Evolutionary conservation across 2,797 vertebrate genomes (phyloP).

Genomic region (Diplodus sargus): DNA sequence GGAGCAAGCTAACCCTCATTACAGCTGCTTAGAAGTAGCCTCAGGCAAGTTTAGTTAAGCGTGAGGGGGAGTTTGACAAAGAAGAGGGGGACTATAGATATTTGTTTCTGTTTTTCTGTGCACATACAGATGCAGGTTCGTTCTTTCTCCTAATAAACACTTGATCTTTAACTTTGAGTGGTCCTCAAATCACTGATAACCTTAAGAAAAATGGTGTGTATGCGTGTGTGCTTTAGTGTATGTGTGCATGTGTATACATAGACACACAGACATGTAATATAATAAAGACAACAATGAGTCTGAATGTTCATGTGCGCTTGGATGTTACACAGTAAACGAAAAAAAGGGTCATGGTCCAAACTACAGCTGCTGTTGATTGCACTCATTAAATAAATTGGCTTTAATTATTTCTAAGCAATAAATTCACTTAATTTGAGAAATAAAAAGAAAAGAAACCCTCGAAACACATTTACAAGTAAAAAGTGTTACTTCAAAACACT

Average conservation of each 20-base stretch:
- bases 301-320: not conserved
- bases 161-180: not conserved
- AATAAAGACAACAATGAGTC: not conserved
- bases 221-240: not conserved
- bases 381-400: not conserved
- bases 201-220: not conserved
- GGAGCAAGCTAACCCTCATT: slow-evolving; percentile 25
- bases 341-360: too few relatives aligned
- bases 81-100: not conserved
- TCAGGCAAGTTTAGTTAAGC: not conserved
- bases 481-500: not conserved
- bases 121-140: not conserved
- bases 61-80: not conserved
- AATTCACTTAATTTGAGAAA: not conserved
- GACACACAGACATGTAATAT: not conserved
- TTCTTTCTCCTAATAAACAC: not conserved
- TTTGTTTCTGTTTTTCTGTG: too few relatives aligned
- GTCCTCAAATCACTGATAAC: not conserved
- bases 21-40: slow-evolving; percentile 20
- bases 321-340: not conserved
- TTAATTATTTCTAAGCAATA: not conserved
- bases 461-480: not conserved
- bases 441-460: not conserved
- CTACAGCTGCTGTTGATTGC: not conserved
- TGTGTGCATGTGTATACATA: not conserved